Base-by-base conservation (phyloP, 2,797 vertebrate genomes). In the Sparidentex hasta region DNA sequence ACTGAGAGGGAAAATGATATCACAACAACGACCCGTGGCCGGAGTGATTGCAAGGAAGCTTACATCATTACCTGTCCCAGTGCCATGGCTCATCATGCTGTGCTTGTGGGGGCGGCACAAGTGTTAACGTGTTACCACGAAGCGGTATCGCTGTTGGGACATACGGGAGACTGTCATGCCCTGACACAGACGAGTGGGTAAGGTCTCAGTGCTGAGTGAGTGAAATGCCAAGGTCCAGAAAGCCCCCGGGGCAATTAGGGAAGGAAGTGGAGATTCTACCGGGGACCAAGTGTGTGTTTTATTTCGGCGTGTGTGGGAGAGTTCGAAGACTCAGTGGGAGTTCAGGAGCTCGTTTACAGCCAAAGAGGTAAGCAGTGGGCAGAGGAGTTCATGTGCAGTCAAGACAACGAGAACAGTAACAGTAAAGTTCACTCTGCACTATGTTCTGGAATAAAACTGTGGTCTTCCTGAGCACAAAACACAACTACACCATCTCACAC, bases 181-280 rank as follows among this genome's bases (percentile, higher is more conserved):
- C 89, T 68, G 83, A 87, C 80, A 84, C 78, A 71, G 65, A 75
- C 64, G n/a, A 83, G 65, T 46, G 11, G 79, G 78, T 87, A 67
- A 87, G 91, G 71, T 86, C 77, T 27, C 23, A 74, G 89, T 89
- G 90, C 85, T 85, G 92, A 92, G 72, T 83, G 89, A 87, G 85
- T 74, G 83, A 78, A 88, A 92, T 90, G 87, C 85, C 76, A 91
- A 74, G 86, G 90, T 88, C 89, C 89, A 85, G 54, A 74, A 74
- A 90, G 62, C 77, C 89, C 69, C 50, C 1, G 1, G 65, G 83
- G 84, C 69, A 84, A 82, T 84, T 80, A 87, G 66, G 70, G 67
- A 78, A 72, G 72, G 83, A 85, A 87, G 74, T 70, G 55, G 46
- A 81, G 78, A 77, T 87, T 85, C 81, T 48, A 73, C 62, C 47